Conservation (phyloP, 2,888 invertebrate species). For the Brachylomia viminalis region DNA sequence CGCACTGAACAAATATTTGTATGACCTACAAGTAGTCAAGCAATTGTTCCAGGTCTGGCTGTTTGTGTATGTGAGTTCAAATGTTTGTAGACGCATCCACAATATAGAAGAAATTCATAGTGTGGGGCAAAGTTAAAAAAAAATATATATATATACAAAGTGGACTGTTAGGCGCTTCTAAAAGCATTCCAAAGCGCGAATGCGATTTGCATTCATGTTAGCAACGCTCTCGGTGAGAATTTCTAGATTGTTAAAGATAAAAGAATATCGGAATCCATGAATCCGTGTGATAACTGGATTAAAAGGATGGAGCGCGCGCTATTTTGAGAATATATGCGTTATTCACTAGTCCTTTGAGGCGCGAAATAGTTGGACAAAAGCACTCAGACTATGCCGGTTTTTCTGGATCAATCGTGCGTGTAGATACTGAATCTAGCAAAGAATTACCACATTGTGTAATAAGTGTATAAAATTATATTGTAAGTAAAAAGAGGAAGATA, state of each 20-base stretch:
- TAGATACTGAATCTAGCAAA: slow-evolving; percentile 1
- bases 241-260: neutral
- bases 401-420: neutral
- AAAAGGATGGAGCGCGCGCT: slow-evolving; percentile 6
- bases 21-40: too few relatives aligned
- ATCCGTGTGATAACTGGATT: neutral
- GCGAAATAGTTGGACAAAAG: slow-evolving; percentile 17
- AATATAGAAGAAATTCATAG: too few relatives aligned
- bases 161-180: neutral
- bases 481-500: neutral
- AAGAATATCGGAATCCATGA: neutral
- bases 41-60: too few relatives aligned
- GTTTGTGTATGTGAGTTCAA: too few relatives aligned
- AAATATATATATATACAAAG: slow-evolving; percentile 16
- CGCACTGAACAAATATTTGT: too few relatives aligned
- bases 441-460: too few relatives aligned
- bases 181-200: slow-evolving; percentile 7
- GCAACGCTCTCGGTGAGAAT: neutral
- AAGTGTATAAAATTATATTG: neutral
- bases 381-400: neutral
- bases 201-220: slow-evolving; percentile 3
- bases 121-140: too few relatives aligned
- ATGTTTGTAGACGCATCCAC: too few relatives aligned
- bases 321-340: slow-evolving; percentile 32
- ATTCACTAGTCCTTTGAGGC: slow-evolving; percentile 21